Percentiles rank a stretch among this genome's conserved stretches.
Evolutionary conservation across 1,140 invertebrate species (phyloP).

Genomic region (Zelostemma sp.): DNA sequence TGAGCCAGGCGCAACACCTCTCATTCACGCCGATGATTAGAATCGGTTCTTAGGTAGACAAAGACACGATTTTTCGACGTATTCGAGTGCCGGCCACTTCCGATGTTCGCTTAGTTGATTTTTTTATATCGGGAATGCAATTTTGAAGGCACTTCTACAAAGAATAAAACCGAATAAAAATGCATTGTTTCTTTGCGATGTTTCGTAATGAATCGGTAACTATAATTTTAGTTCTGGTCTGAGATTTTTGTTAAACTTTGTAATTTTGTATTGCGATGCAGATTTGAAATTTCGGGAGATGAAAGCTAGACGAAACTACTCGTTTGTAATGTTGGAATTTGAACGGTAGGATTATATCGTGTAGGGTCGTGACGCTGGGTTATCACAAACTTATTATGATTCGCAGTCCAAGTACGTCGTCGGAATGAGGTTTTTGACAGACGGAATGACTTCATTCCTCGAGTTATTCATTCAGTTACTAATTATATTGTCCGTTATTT

Average conservation of each 20-base stretch:
- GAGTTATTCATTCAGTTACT: constrained; percentile 29
- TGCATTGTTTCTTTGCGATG: too few species aligned
- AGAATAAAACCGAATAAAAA: not conserved
- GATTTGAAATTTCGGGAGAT: not conserved
- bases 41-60: too few species aligned
- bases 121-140: too few species aligned
- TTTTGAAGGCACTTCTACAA: not conserved
- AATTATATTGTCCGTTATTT: constrained; percentile 16
- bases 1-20: too few species aligned
- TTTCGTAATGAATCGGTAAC: too few species aligned
- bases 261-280: not conserved
- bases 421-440: constrained; percentile 7
- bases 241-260: too few species aligned
- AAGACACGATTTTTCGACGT: too few species aligned
- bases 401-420: constrained; percentile 3
- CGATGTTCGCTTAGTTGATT: too few species aligned
- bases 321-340: constrained; percentile 40
- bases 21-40: too few species aligned
- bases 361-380: constrained; percentile 50
- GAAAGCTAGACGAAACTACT: not conserved
- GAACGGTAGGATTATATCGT: constrained; percentile 50
- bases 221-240: too few species aligned
- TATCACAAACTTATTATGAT: constrained; percentile 40
- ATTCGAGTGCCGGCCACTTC: too few species aligned
- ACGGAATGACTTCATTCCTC: constrained; percentile 26